Evolutionary conservation across 2,888 invertebrate species (phyloP).

Genomic region (Cephus runcator): DNA sequence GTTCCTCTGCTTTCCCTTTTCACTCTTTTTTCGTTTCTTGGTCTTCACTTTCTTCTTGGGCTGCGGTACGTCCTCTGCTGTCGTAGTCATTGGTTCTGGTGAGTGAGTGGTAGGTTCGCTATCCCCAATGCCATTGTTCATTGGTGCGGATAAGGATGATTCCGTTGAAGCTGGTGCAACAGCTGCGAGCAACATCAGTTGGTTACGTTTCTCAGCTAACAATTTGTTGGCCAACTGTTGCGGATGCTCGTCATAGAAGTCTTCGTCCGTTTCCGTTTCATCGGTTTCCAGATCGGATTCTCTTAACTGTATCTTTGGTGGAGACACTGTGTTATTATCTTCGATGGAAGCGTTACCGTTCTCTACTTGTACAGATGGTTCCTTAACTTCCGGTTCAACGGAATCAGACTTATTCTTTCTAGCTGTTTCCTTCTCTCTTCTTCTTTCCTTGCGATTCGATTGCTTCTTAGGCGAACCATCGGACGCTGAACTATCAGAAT

Average conservation of each 20-base stretch:
- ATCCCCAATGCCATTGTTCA: constrained; percentile 56
- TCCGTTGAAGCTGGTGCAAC: constrained; percentile 68
- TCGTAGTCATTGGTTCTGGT: constrained; percentile 2
- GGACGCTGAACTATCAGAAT: constrained; percentile 73
- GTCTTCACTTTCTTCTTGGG: constrained; percentile 68
- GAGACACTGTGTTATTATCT: constrained; percentile 55
- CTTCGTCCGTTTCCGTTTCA: constrained; percentile 88
- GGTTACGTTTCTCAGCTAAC: constrained; percentile 80
- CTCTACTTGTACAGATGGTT: constrained; percentile 10
- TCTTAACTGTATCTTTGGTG: constrained; percentile 72
- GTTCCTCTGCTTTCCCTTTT: constrained; percentile 71
- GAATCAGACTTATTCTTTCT: constrained; percentile 44
- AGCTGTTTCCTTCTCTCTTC: constrained; percentile 65
- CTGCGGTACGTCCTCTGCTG: constrained; percentile 61
- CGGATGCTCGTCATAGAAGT: constrained; percentile 87
- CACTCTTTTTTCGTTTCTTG: constrained; percentile 76
- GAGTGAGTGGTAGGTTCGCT: background rate
- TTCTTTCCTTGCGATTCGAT: constrained; percentile 61
- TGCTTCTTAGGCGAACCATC: constrained; percentile 67
- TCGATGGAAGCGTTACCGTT: constrained; percentile 57
- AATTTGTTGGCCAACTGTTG: constrained; percentile 79
- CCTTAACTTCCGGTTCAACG: constrained; percentile 13
- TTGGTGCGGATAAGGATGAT: constrained; percentile 26
- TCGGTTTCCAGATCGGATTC: constrained; percentile 89
- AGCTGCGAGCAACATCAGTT: constrained; percentile 72